Percentiles rank a stretch among this genome's conserved stretches.
These are phyloP conservation scores for Hipposideros armiger DNA, from an alignment of 2,113 vertebrate genomes.

Conservation along the genomic window DNA sequence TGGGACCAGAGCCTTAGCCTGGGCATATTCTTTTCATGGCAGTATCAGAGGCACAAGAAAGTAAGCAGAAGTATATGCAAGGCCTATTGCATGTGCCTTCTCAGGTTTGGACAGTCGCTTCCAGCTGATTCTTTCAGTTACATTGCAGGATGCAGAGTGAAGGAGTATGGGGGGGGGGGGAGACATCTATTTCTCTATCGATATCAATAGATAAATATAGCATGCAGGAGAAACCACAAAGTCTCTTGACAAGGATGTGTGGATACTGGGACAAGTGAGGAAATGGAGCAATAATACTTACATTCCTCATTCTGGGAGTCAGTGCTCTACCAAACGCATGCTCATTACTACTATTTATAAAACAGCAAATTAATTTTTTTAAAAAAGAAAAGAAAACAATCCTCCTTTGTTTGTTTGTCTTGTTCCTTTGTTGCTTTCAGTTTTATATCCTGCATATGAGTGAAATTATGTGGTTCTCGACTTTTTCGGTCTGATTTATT, in stretches of 20 bases:
- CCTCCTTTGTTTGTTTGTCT: too few species aligned
- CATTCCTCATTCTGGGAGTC: neutral
- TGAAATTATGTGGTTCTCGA: too few species aligned
- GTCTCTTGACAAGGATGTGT: neutral
- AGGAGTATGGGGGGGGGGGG: too few species aligned
- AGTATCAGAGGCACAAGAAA: neutral
- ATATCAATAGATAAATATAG: neutral
- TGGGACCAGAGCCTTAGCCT: neutral
- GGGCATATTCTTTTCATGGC: neutral
- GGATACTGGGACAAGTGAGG: neutral
- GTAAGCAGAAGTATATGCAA: neutral
- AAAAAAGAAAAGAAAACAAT: neutral
- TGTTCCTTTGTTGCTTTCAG: too few species aligned
- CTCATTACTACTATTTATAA: neutral
- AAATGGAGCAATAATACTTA: neutral
- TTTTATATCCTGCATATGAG: too few species aligned
- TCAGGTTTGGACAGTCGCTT: neutral
- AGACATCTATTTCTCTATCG: neutral
- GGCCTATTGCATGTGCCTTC: neutral
- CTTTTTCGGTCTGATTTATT: too few species aligned
- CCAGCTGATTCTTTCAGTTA: neutral
- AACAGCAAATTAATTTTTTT: conserved; percentile 27
- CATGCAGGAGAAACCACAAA: neutral
- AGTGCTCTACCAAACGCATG: neutral
- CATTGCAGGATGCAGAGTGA: neutral